Conservation (phyloP, 2,888 invertebrate species). For the Acleris literana region DNA sequence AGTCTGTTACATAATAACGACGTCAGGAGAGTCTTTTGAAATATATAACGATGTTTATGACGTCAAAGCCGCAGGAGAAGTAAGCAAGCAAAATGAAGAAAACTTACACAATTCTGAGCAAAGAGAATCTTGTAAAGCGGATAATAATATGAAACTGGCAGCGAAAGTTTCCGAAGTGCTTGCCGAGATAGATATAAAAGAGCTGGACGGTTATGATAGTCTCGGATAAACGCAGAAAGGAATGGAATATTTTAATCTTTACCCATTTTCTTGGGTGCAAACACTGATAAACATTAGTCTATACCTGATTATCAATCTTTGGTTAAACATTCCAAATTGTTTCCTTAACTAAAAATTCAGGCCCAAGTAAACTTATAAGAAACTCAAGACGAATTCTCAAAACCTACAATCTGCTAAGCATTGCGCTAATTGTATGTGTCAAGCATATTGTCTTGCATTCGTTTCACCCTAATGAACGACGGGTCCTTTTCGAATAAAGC, state of each 20-base stretch:
- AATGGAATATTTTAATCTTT: conserved; percentile 13
- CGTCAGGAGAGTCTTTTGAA: neutral
- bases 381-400: no score
- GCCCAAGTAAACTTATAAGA: no score
- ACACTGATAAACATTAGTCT: no score
- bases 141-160: conserved; percentile 28
- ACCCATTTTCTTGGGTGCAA: neutral
- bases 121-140: conserved; percentile 26
- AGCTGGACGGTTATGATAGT: neutral
- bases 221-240: conserved; percentile 1
- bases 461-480: no score
- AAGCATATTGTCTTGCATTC: no score
- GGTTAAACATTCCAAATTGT: no score
- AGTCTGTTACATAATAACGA: neutral
- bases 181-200: conserved; percentile 31
- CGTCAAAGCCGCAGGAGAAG: conserved; percentile 20
- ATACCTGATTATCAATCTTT: no score
- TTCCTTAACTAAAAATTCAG: no score
- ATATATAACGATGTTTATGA: conserved; percentile 13
- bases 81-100: conserved; percentile 25
- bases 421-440: no score
- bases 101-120: conserved; percentile 25
- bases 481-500: no score
- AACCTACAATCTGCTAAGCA: no score
- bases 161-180: conserved; percentile 36